These are phyloP conservation scores for Hemicentrotus pulcherrimus DNA, from an alignment of 35 echinoderm and acorn worm genomes.

Conservation along the genomic window DNA sequence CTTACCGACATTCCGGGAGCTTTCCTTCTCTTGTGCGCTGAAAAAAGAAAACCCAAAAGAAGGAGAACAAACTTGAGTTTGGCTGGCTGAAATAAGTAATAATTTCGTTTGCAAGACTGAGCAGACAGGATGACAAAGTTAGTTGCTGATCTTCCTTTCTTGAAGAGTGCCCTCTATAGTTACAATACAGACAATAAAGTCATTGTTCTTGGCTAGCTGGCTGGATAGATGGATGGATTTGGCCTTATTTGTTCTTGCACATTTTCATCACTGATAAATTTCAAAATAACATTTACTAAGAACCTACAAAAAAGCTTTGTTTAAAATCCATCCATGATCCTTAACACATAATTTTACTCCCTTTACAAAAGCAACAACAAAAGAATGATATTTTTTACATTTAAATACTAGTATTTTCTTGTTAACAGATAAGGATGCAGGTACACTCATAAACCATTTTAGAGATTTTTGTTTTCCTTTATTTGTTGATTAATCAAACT, in stretches of 20 bases:
- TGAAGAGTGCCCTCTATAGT: slow-evolving; percentile 39
- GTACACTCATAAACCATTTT: neutral
- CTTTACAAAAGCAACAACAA: no score
- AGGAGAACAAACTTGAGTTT: neutral
- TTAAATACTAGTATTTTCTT: no score
- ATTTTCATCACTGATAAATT: no score
- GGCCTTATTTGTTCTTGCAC: neutral
- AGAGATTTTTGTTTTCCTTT: neutral
- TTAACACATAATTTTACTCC: no score
- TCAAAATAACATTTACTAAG: no score
- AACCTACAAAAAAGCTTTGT: no score
- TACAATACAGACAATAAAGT: neutral
- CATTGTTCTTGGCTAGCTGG: neutral
- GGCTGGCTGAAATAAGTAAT: neutral
- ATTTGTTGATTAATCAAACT: neutral
- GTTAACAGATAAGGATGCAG: neutral
- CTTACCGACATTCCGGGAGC: slow-evolving; percentile 51
- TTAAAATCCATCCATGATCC: no score
- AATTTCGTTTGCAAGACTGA: slow-evolving; percentile 10
- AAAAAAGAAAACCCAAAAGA: slow-evolving; percentile 26
- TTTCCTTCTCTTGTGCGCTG: slow-evolving; percentile 47
- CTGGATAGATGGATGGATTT: neutral
- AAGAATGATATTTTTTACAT: no score
- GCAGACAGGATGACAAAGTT: neutral
- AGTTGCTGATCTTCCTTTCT: neutral